These are phyloP conservation scores for Circaetus gallicus DNA, from an alignment of 2,113 vertebrate species.

Conservation along the genomic window DNA sequence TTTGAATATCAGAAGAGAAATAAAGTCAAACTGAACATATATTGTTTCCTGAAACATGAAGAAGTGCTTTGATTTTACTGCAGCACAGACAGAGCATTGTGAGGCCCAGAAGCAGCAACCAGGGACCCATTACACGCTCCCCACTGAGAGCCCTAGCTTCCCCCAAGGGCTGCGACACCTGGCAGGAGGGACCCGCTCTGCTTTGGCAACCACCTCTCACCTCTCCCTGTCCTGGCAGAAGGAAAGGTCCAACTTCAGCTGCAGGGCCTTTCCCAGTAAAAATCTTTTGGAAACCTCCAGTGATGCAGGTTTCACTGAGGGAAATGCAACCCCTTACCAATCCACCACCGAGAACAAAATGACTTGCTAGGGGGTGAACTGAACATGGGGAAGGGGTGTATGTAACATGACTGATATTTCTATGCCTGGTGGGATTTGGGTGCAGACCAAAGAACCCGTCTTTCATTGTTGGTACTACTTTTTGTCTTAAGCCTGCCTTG, in stretches of 20 bases:
- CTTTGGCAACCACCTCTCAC: not conserved
- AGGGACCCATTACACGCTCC: not conserved
- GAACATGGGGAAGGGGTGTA: not conserved
- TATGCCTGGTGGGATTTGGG: not conserved
- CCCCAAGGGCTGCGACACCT: not conserved
- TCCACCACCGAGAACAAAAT: not conserved
- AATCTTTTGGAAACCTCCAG: not conserved
- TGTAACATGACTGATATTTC: rapidly evolving
- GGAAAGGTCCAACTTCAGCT: not conserved
- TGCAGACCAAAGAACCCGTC: not conserved
- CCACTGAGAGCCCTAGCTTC: not conserved
- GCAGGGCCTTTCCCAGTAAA: not conserved
- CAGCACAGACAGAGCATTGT: not conserved
- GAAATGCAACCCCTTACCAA: not conserved
- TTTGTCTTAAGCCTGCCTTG: not conserved
- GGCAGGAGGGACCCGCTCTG: not conserved
- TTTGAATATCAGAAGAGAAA: not conserved
- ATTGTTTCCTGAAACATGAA: not conserved
- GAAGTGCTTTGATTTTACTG: not conserved
- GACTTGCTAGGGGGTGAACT: not conserved
- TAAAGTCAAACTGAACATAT: not conserved
- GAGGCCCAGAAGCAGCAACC: not conserved
- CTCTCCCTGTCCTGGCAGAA: not conserved
- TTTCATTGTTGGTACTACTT: not conserved
- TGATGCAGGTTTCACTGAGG: not conserved